Evolutionary conservation across 2,797 vertebrate species (phyloP), one percentile per base, ranked within the genome.

Genomic region (Microctenopoma lineatum): DNA sequence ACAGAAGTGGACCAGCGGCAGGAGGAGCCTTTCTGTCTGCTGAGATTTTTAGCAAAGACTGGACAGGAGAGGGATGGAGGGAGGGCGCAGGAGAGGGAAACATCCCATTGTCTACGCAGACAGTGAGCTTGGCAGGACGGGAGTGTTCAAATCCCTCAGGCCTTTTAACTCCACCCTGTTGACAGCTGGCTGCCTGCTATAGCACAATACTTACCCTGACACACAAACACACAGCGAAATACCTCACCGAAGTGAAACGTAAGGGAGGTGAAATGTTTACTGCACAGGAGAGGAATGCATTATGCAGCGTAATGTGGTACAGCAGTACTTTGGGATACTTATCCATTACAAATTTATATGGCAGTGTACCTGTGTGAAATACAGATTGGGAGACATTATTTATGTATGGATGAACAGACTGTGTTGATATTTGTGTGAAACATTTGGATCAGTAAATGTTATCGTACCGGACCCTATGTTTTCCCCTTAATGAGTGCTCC

Each of bases 81-180:
- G 75, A 73, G 70, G 80, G 64, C 2, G 60, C 38, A 66, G 79
- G 58, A 76, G 72, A 67, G 66, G 84, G 83, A 86, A 74, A 76
- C 79, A 88, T 84, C 70, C 84, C 80, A 91, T 92, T 91, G 89
- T 91, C 79, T 71, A 75, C 77, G 84, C 86, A 90, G 89, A 89
- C 89, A 90, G 87, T 84, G 75, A 86, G 86, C 82, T 86, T 90
- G 87, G 90, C 88, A 92, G 85, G 82, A 91, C 42, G 21, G 85
- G 87, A 84, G 69, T 75, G 80, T 84, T 89, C 81, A 86, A 87
- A 86, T 90, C 90, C 87, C 90, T 59, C 51, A 59, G 88, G 89
- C 66, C 84, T 86, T 90, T 88, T 91, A 91, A 88, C 85, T 89
- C 85, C 80, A 84, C 83, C 88, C 90, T 79, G 85, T 82, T 91